Evolutionary conservation across 1,140 invertebrate species (phyloP).

Genomic region (Lepeophtheirus salmonis): DNA sequence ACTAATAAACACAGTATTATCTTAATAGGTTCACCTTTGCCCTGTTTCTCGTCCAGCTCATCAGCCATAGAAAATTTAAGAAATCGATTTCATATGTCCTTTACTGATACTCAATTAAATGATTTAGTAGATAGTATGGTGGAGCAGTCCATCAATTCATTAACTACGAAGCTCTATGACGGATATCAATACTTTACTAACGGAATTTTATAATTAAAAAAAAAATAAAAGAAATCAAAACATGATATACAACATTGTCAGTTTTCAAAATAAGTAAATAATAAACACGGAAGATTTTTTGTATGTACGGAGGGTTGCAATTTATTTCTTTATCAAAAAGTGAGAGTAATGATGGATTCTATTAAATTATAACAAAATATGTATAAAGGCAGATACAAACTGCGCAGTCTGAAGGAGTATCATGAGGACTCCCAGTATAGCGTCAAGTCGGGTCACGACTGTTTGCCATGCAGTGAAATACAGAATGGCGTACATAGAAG

Average conservation of each 20-base stretch:
- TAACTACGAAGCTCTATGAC: slow-evolving; percentile 95
- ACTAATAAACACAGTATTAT: too few relatives aligned
- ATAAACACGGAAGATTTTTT: too few relatives aligned
- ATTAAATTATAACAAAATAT: slow-evolving; percentile 7
- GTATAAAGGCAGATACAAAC: slow-evolving; percentile 13
- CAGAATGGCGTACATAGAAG: slow-evolving; percentile 1
- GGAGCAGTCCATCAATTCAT: slow-evolving; percentile 76
- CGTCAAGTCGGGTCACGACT: background rate
- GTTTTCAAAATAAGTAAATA: too few relatives aligned
- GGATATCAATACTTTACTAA: slow-evolving; percentile 98
- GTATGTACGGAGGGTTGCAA: too few relatives aligned
- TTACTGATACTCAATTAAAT: slow-evolving; percentile 88
- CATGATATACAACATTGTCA: too few relatives aligned
- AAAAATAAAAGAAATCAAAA: too few relatives aligned
- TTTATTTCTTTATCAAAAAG: too few relatives aligned
- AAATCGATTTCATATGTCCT: slow-evolving; percentile 76
- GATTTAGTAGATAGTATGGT: slow-evolving; percentile 78
- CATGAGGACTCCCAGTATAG: slow-evolving; percentile 4
- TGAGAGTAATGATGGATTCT: too few relatives aligned
- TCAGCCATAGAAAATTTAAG: slow-evolving; percentile 65
- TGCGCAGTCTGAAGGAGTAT: slow-evolving; percentile 1
- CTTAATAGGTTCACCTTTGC: slow-evolving; percentile 67
- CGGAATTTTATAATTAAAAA: slow-evolving; percentile 61
- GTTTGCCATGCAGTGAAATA: slow-evolving; percentile 9
- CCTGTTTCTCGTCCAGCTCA: slow-evolving; percentile 79